Conservation (phyloP, 2,888 invertebrate species). For the Cenopis cana region DNA sequence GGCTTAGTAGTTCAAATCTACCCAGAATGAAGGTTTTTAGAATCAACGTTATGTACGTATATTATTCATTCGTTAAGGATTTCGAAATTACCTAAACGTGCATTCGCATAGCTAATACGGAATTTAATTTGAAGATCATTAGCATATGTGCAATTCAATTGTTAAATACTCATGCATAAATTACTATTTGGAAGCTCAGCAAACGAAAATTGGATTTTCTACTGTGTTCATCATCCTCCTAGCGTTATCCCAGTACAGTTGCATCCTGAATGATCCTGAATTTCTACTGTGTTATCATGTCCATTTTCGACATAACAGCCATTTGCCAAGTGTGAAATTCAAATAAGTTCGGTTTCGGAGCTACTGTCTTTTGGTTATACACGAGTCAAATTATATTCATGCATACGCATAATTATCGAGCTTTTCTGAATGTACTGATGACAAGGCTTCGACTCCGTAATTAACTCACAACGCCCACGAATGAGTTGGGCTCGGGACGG, state of each 20-base stretch:
- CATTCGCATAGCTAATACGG: slow-evolving; percentile 5
- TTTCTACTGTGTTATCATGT: no score
- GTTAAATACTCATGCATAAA: slow-evolving; percentile 24
- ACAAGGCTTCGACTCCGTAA: slow-evolving; percentile 18
- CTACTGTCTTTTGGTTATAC: not conserved
- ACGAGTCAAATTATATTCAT: not conserved
- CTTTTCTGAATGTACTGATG: slow-evolving; percentile 2
- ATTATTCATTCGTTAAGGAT: not conserved
- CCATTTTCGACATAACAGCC: not conserved
- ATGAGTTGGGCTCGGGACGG: not conserved
- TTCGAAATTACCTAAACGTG: not conserved
- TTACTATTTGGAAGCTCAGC: not conserved
- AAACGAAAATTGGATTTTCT: not conserved
- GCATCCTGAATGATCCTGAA: no score
- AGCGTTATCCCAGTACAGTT: no score
- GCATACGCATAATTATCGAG: slow-evolving; percentile 11
- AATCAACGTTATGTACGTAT: no score
- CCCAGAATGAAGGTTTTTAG: no score
- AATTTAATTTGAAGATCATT: slow-evolving; percentile 27
- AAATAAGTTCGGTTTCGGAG: not conserved
- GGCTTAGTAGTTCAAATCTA: no score
- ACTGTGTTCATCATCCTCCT: no score
- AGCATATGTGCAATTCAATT: slow-evolving; percentile 32
- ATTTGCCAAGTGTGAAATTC: slow-evolving; percentile 4
- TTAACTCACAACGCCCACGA: slow-evolving; percentile 11